A percentile compares a stretch with the other conserved stretches of the same genome.
phyloP scores from a whole-genome alignment of 2,888 invertebrate species.

The Tinea pellionella region DNA sequence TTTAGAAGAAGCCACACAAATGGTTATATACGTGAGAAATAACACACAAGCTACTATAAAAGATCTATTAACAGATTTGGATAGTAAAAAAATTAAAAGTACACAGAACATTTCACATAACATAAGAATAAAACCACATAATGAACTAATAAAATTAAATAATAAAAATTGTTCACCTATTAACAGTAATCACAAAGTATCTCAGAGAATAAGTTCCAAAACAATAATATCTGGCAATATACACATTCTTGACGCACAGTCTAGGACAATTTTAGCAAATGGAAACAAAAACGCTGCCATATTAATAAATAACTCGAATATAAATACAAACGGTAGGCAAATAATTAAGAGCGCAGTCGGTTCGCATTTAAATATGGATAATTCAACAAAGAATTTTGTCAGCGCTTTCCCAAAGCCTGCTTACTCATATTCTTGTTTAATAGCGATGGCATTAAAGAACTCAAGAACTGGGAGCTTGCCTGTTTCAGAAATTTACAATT shows the following conservation, averaged over 20 bases:
- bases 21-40: slow-evolving; percentile 59
- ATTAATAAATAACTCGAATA: slow-evolving; percentile 58
- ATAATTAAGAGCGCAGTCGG: slow-evolving; percentile 58
- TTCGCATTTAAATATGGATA: slow-evolving; percentile 47
- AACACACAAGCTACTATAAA: slow-evolving; percentile 71
- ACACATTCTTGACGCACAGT: slow-evolving; percentile 62
- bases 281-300: slow-evolving; percentile 60
- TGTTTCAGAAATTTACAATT: slow-evolving; percentile 98
- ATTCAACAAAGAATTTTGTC: slow-evolving; percentile 31
- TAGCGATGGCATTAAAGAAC: slow-evolving; percentile 97
- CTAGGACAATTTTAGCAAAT: slow-evolving; percentile 62
- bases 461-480: slow-evolving; percentile 94
- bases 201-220: slow-evolving; percentile 56
- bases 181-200: slow-evolving; percentile 55
- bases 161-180: slow-evolving; percentile 59
- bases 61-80: slow-evolving; percentile 72
- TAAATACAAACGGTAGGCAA: slow-evolving; percentile 54
- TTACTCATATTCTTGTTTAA: slow-evolving; percentile 97
- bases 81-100: slow-evolving; percentile 43
- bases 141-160: slow-evolving; percentile 55
- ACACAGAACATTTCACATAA: neutral
- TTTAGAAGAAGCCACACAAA: slow-evolving; percentile 60
- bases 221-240: slow-evolving; percentile 67
- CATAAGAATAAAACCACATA: slow-evolving; percentile 53
- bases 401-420: slow-evolving; percentile 92